Conservation (phyloP, 2,797 vertebrate genomes). For the Poeciliopsis turneri region DNA sequence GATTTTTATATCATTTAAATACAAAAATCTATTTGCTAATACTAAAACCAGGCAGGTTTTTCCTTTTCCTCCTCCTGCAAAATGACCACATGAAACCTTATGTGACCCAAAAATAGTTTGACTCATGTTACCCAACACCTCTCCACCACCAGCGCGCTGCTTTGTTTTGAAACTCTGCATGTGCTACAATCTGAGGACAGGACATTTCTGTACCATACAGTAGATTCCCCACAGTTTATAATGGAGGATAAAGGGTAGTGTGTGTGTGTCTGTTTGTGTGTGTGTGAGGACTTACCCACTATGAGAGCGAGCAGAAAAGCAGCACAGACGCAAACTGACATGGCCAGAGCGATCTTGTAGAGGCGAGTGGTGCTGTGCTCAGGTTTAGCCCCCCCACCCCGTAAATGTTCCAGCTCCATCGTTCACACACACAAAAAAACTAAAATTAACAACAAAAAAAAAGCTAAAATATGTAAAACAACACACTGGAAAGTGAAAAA, state of each 20-base stretch:
- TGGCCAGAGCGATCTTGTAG: conserved; percentile 83
- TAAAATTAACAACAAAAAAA: not conserved
- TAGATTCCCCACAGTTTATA: conserved; percentile 63
- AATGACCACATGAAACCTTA: conserved; percentile 60
- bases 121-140: conserved; percentile 27
- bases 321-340: conserved; percentile 80
- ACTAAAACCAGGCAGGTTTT: not conserved
- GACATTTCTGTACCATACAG: not conserved
- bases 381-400: conserved; percentile 66
- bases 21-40: not conserved
- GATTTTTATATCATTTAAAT: not conserved
- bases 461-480: not conserved
- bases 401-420: conserved; percentile 79
- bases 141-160: conserved; percentile 14
- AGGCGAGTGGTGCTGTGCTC: conserved; percentile 67
- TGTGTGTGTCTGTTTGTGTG: conserved; percentile 10
- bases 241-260: conserved; percentile 29
- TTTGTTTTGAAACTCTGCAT: conserved; percentile 45
- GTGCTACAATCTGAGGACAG: conserved; percentile 53
- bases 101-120: conserved; percentile 71
- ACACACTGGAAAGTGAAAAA: not conserved
- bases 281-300: conserved; percentile 77
- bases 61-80: conserved; percentile 20
- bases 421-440: conserved; percentile 2
- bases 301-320: conserved; percentile 76